Conservation (phyloP, 2,113 vertebrate species). For the Poecilia latipinna region DNA sequence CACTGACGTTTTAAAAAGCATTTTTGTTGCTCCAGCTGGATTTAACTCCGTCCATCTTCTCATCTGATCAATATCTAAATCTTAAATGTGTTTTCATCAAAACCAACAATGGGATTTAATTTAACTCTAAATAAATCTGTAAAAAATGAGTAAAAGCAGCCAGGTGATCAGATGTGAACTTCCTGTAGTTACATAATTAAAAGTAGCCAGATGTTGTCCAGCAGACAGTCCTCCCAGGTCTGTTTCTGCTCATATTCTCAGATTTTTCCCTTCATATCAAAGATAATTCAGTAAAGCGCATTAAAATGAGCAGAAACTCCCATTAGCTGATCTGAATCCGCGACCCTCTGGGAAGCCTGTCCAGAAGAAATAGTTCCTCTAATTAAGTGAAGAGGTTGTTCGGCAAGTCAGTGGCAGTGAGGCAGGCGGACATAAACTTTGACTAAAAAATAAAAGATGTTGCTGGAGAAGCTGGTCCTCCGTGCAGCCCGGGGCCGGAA, state of each 20-base stretch:
- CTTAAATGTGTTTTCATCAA: no score
- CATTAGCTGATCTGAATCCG: constrained; percentile 60
- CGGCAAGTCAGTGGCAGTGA: constrained; percentile 34
- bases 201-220: not conserved
- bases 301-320: constrained; percentile 64
- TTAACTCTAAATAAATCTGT: no score
- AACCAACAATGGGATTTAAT: no score
- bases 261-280: constrained; percentile 47
- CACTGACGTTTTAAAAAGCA: no score
- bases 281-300: constrained; percentile 51
- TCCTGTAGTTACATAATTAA: constrained; percentile 16
- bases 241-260: constrained; percentile 31
- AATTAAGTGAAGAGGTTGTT: constrained; percentile 67
- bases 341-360: constrained; percentile 63
- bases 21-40: no score
- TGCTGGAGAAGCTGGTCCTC: constrained; percentile 53
- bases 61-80: no score
- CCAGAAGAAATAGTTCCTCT: constrained; percentile 59
- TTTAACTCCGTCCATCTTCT: no score
- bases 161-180: not conserved
- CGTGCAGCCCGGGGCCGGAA: constrained; percentile 32
- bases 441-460: constrained; percentile 53
- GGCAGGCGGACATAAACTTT: constrained; percentile 56
- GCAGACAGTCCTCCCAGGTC: constrained; percentile 28
- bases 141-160: no score